These are phyloP conservation scores for Oophaga sylvatica DNA, from an alignment of 2,797 vertebrate genomes.

Conservation along the genomic window DNA sequence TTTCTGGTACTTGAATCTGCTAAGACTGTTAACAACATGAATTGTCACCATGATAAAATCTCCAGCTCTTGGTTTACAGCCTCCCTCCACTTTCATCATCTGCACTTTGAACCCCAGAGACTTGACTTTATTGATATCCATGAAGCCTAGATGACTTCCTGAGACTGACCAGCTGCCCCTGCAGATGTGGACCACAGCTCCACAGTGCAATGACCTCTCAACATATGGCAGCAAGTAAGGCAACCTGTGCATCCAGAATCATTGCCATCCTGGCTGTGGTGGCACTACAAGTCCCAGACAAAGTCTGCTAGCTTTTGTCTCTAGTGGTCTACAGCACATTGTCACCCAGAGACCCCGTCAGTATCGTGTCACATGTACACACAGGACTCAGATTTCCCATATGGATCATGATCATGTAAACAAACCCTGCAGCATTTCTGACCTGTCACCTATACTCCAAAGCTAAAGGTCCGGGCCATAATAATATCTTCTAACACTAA, in stretches of 20 bases:
- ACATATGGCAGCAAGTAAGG: conserved; percentile 53
- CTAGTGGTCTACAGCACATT: neutral
- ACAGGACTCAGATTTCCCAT: neutral
- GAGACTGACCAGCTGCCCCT: conserved; percentile 48
- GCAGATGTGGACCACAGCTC: conserved; percentile 45
- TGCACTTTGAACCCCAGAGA: conserved; percentile 53
- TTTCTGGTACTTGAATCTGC: conserved; percentile 9
- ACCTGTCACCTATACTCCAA: neutral
- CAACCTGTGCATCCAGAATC: neutral
- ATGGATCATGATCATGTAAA: neutral
- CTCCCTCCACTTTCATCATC: conserved; percentile 46
- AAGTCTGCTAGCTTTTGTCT: neutral
- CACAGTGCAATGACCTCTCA: conserved; percentile 1
- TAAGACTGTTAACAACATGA: conserved; percentile 22
- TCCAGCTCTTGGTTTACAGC: conserved; percentile 42
- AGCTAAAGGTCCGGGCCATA: neutral
- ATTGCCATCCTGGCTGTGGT: neutral
- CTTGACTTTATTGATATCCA: conserved; percentile 51
- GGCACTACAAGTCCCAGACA: neutral
- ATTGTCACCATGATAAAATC: conserved; percentile 39
- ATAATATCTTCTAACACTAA: neutral
- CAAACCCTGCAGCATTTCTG: neutral
- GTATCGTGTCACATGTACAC: neutral
- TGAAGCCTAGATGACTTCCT: conserved; percentile 58
- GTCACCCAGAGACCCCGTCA: neutral